Percentiles rank a stretch among this genome's conserved stretches.
Evolutionary conservation across 2,888 invertebrate species (phyloP).

Genomic region (Stegana nigrithorax): DNA sequence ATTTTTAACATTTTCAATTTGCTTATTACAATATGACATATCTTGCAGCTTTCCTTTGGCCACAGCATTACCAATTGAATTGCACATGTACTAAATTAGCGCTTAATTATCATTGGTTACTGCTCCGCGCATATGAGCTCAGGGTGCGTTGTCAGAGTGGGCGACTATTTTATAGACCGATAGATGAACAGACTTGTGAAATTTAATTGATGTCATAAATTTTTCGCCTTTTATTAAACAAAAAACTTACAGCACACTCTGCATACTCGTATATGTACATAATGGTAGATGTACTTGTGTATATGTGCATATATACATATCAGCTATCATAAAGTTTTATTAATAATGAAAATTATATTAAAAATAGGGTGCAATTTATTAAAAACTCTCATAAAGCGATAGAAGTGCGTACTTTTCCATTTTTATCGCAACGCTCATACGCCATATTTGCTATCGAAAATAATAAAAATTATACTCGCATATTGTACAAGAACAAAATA

Average conservation of each 20-base stretch:
- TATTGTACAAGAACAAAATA: too few species aligned
- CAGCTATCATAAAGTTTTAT: conserved; percentile 52
- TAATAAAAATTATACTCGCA: conserved; percentile 32
- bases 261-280: conserved; percentile 42
- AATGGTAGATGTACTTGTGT: neutral
- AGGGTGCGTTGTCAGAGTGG: too few species aligned
- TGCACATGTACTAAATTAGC: too few species aligned
- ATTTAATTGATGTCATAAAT: conserved; percentile 58
- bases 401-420: conserved; percentile 23
- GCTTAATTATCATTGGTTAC: too few species aligned
- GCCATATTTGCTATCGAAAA: conserved; percentile 40
- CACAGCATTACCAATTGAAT: too few species aligned
- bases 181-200: conserved; percentile 45
- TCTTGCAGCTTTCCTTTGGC: too few species aligned
- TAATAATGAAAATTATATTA: conserved; percentile 61
- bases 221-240: conserved; percentile 45
- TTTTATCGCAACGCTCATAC: conserved; percentile 58
- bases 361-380: conserved; percentile 55
- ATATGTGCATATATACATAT: neutral
- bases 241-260: conserved; percentile 15
- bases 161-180: too few species aligned
- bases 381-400: conserved; percentile 58
- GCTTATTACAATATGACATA: too few species aligned
- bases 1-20: too few species aligned
- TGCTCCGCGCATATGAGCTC: too few species aligned